Percentiles rank a stretch among this genome's conserved stretches.
Conservation (phyloP, 1,140 invertebrate species). For the Steinernema khuongi region DNA sequence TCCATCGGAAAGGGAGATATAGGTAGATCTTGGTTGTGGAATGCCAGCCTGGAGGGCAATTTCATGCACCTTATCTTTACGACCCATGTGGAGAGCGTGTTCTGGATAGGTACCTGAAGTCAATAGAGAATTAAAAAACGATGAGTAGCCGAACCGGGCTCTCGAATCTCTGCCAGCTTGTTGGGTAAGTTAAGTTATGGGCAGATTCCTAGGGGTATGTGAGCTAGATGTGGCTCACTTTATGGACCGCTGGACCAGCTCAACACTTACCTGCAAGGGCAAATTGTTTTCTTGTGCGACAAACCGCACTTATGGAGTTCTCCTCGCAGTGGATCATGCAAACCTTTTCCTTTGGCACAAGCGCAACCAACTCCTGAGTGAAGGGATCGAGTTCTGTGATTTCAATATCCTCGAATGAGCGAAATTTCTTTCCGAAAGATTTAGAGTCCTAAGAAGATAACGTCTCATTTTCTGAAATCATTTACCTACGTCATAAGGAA, state of each 20-base stretch:
- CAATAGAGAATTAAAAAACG: no score
- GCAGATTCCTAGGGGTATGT: no score
- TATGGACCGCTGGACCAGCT: no score
- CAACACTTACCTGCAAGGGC: neutral
- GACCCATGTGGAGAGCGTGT: neutral
- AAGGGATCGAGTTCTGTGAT: neutral
- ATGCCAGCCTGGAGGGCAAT: neutral
- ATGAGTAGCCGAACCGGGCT: no score
- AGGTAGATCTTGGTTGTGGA: neutral
- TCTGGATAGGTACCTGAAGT: neutral
- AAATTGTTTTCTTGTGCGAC: neutral
- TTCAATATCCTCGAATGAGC: neutral
- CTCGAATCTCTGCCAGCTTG: no score
- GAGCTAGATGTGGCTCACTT: neutral
- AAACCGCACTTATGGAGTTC: neutral
- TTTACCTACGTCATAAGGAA: neutral
- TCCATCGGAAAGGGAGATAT: neutral
- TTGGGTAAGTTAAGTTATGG: no score
- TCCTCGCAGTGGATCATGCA: slow-evolving; percentile 5
- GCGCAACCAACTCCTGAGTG: neutral
- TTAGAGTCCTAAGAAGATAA: neutral
- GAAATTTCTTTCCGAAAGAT: neutral
- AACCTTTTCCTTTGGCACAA: neutral
- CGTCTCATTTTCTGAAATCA: neutral
- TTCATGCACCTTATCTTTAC: neutral